phyloP scores from a whole-genome alignment of 2,113 vertebrate genomes.

The Hydrochoerus hydrochaeris region DNA sequence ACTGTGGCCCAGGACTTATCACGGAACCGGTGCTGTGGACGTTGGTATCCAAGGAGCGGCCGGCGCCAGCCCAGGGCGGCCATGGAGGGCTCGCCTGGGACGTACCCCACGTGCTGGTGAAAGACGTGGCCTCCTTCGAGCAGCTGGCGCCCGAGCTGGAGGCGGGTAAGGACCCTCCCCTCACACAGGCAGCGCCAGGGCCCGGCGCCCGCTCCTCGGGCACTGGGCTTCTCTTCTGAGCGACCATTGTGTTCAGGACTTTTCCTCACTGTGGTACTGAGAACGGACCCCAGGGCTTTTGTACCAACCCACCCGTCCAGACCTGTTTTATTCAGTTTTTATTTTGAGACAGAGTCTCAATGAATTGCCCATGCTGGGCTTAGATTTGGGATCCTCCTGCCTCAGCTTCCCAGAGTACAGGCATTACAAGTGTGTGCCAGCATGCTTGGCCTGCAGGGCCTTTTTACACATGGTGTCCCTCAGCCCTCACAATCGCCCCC shows the following conservation, averaged over 20 bases:
- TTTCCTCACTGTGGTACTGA: background rate
- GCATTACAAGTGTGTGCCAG: background rate
- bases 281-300: background rate
- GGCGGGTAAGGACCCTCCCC: constrained; percentile 46
- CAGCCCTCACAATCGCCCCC: fast-evolving
- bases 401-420: background rate
- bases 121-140: background rate
- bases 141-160: constrained; percentile 64
- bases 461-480: fast-evolving
- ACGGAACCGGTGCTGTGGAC: constrained; percentile 56
- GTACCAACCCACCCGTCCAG: background rate
- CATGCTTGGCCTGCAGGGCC: background rate
- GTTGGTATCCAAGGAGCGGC: background rate
- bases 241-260: background rate
- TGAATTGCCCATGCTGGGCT: background rate
- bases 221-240: fast-evolving
- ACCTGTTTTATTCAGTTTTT: background rate
- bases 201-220: background rate
- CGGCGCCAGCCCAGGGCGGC: fast-evolving
- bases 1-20: constrained; percentile 53
- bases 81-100: background rate
- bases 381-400: background rate
- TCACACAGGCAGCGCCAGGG: background rate
- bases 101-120: background rate
- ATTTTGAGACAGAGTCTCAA: background rate